These are phyloP conservation scores for Platysteira castanea DNA, from an alignment of 2,113 vertebrate species.

Conservation along the genomic window DNA sequence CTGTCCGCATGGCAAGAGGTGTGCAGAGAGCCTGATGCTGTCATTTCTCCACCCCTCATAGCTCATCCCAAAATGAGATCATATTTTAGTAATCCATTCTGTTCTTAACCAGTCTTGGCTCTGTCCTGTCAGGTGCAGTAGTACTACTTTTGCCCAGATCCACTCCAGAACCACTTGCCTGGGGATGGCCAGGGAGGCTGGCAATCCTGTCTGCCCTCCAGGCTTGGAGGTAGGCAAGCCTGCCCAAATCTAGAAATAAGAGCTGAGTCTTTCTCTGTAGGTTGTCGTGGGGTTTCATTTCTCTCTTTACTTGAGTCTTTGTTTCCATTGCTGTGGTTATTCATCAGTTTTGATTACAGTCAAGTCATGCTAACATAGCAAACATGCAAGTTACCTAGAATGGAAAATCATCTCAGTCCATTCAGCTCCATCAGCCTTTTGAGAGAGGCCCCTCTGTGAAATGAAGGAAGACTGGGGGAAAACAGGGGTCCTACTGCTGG, in stretches of 20 bases:
- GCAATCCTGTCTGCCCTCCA: background rate
- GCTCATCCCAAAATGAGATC: background rate
- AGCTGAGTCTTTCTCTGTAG: background rate
- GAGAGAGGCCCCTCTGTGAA: background rate
- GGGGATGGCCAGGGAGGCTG: background rate
- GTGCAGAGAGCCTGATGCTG: accelerated
- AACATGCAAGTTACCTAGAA: background rate
- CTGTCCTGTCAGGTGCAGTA: accelerated
- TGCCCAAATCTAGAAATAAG: background rate
- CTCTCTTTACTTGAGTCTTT: background rate
- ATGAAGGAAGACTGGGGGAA: background rate
- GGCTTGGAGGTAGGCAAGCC: background rate
- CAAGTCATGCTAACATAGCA: background rate
- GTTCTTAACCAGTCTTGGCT: background rate
- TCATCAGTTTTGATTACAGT: background rate
- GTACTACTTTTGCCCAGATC: background rate
- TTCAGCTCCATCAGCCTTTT: background rate
- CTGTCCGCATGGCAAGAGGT: accelerated
- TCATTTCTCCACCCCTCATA: background rate
- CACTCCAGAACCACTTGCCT: background rate
- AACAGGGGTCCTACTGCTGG: background rate
- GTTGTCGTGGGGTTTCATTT: background rate
- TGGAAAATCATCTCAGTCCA: background rate
- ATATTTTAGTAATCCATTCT: background rate
- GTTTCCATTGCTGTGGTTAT: conserved; percentile 6